Evolutionary conservation across 2,113 vertebrate species (phyloP).

Genomic region (Oryzias celebensis): DNA sequence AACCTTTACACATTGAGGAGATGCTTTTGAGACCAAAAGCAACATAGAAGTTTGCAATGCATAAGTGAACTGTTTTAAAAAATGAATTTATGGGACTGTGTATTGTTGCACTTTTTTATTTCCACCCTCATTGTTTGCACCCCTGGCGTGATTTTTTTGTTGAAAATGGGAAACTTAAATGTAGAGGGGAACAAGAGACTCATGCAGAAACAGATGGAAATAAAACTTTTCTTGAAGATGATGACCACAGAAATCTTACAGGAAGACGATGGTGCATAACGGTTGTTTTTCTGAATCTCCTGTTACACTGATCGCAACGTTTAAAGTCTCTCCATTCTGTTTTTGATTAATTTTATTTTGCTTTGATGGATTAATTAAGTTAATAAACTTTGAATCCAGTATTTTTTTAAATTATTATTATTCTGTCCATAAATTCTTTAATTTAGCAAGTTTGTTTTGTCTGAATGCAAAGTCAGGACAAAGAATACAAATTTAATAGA

Average conservation of each 20-base stretch:
- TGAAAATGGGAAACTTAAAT: neutral
- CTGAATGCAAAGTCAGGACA: no score
- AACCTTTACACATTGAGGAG: no score
- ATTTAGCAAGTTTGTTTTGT: no score
- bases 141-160: neutral
- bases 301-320: neutral
- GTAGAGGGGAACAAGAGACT: neutral
- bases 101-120: conserved; percentile 4
- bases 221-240: neutral
- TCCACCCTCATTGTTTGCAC: conserved; percentile 10
- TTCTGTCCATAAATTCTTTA: no score
- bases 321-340: neutral
- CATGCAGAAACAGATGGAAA: neutral
- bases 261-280: conserved; percentile 42
- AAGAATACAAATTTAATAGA: no score
- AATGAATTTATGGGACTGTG: no score
- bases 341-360: conserved; percentile 8
- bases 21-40: no score
- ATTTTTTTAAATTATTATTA: no score
- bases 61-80: no score
- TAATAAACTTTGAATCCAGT: conserved; percentile 1
- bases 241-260: conserved; percentile 2
- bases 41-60: no score
- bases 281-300: conserved; percentile 10
- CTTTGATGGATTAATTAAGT: neutral